Percentiles rank a stretch among this genome's conserved stretches.
These are phyloP conservation scores for Alloscopus bannaensis DNA, from an alignment of 2,888 invertebrate species.

Conservation along the genomic window DNA sequence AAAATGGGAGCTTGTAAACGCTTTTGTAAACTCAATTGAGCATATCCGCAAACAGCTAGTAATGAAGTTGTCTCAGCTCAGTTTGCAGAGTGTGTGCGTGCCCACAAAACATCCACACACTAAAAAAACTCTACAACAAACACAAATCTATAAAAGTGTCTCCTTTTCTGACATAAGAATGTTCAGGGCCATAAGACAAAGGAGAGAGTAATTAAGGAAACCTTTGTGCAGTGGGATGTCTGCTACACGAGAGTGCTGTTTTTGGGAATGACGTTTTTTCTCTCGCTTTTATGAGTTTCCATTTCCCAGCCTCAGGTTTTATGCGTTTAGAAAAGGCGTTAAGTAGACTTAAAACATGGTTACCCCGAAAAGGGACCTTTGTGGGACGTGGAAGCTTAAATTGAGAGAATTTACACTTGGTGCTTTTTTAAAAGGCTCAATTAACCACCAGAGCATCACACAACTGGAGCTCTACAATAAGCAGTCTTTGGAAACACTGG, in stretches of 20 bases:
- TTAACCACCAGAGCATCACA: conserved; percentile 67
- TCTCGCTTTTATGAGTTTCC: too few species aligned
- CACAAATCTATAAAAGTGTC: not conserved
- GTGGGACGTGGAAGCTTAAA: too few species aligned
- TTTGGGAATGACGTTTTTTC: too few species aligned
- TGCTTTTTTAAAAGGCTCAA: conserved; percentile 71
- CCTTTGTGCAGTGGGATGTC: too few species aligned
- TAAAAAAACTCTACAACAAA: conserved; percentile 15
- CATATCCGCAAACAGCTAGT: conserved; percentile 54
- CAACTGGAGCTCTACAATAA: conserved; percentile 28
- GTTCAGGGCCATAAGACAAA: too few species aligned
- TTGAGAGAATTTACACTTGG: conserved; percentile 42
- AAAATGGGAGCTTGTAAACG: conserved; percentile 34
- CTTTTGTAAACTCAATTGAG: conserved; percentile 71
- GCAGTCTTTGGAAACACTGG: not conserved
- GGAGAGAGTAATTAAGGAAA: conserved; percentile 70
- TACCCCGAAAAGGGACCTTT: too few species aligned
- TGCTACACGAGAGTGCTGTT: too few species aligned
- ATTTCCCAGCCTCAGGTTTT: too few species aligned
- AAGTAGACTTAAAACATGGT: conserved; percentile 65
- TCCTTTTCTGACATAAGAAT: conserved; percentile 36
- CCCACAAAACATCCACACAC: not conserved
- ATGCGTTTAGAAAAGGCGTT: conserved; percentile 72
- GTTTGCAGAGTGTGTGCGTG: not conserved
- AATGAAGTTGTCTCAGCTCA: not conserved